These are phyloP conservation scores for Yponomeuta cagnagella DNA, from an alignment of 2,888 invertebrate genomes.

Conservation along the genomic window DNA sequence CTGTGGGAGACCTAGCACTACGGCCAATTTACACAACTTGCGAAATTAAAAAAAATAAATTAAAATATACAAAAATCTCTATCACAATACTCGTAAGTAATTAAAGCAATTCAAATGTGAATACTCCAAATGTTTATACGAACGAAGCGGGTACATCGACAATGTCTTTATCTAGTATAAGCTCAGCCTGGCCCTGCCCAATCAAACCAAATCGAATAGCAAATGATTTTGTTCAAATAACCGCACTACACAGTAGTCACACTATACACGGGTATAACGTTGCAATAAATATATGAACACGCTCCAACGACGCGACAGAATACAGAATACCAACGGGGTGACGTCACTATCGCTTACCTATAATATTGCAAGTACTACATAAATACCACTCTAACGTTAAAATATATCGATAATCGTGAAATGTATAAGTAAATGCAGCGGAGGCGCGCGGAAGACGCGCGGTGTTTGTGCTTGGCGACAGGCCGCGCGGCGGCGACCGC, in stretches of 20 bases:
- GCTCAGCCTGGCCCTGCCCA: constrained; percentile 21
- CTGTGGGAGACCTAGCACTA: constrained; percentile 60
- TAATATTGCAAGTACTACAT: constrained; percentile 67
- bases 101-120: constrained; percentile 75
- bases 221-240: constrained; percentile 28
- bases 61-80: constrained; percentile 76
- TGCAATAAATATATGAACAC: constrained; percentile 48
- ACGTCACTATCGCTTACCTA: constrained; percentile 59
- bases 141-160: constrained; percentile 52
- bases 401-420: constrained; percentile 49
- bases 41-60: constrained; percentile 75
- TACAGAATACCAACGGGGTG: constrained; percentile 41
- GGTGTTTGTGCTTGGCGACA: constrained; percentile 10
- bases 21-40: constrained; percentile 62
- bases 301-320: constrained; percentile 35
- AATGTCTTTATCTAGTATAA: constrained; percentile 28
- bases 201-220: constrained; percentile 14
- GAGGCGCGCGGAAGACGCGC: constrained; percentile 38
- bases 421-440: constrained; percentile 48
- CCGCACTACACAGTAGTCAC: constrained; percentile 57
- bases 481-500: neutral
- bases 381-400: constrained; percentile 53
- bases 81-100: constrained; percentile 77
- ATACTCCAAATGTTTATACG: constrained; percentile 70
- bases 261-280: constrained; percentile 36